Percentiles rank a stretch among this genome's conserved stretches.
phyloP scores from a whole-genome alignment of 2,113 vertebrate species.

The Sylvietta virens region DNA sequence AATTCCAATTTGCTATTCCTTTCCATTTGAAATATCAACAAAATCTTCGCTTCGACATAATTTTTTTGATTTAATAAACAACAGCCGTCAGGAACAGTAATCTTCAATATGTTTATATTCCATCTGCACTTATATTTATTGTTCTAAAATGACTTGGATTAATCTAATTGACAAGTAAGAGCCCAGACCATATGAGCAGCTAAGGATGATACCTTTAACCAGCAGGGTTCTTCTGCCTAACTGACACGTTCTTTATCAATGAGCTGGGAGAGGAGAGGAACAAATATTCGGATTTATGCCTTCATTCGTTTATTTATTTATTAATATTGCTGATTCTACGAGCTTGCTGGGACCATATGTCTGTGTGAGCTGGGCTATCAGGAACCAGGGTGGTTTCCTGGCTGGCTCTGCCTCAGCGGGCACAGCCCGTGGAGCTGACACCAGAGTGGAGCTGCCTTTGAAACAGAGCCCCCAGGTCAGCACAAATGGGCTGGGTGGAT shows the following conservation, averaged over 20 bases:
- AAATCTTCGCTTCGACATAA: neutral
- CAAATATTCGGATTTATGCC: neutral
- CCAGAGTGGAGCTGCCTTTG: neutral
- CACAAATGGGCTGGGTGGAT: neutral
- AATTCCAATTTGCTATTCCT: slow-evolving; percentile 6
- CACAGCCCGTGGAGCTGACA: neutral
- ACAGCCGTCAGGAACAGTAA: neutral
- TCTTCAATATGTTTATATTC: slow-evolving; percentile 54
- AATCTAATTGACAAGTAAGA: slow-evolving; percentile 49
- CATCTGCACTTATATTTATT: slow-evolving; percentile 61
- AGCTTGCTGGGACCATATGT: slow-evolving; percentile 36
- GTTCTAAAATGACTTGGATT: slow-evolving; percentile 51
- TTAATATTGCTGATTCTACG: neutral
- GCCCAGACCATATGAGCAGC: slow-evolving; percentile 42
- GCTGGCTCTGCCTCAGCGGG: neutral
- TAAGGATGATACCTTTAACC: slow-evolving; percentile 49
- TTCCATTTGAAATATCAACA: slow-evolving; percentile 9
- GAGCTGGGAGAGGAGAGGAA: neutral
- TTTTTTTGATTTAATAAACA: slow-evolving; percentile 49
- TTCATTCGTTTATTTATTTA: too few species aligned
- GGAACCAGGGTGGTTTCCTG: neutral
- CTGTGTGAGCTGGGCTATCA: neutral
- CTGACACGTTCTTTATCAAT: slow-evolving; percentile 2
- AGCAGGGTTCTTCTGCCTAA: slow-evolving; percentile 5
- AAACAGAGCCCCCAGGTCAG: neutral